A percentile compares a stretch with the other conserved stretches of the same genome.
These are phyloP conservation scores for Lota lota DNA, from an alignment of 2,113 vertebrate genomes.

Conservation along the genomic window DNA sequence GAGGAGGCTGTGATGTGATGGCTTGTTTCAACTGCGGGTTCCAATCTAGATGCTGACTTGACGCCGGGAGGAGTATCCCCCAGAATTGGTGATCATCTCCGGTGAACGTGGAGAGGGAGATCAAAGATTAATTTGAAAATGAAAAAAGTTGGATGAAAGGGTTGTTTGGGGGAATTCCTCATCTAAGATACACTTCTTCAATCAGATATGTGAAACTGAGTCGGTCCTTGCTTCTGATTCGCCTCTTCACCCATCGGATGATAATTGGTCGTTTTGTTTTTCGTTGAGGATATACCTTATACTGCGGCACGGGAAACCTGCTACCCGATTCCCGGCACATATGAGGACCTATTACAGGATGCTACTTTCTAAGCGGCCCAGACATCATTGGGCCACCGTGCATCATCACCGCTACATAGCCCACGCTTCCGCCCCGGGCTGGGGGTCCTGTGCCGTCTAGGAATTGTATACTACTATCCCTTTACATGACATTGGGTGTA, in stretches of 20 bases:
- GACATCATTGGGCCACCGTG: constrained; percentile 72
- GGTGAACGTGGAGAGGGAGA: too few relatives aligned
- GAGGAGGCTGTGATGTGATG: too few relatives aligned
- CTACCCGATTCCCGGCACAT: constrained; percentile 56
- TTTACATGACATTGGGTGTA: constrained; percentile 74
- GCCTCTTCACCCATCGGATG: constrained; percentile 44
- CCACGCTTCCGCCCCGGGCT: constrained; percentile 55
- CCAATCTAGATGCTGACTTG: background rate
- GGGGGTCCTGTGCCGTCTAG: constrained; percentile 67
- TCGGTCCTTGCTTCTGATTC: constrained; percentile 7
- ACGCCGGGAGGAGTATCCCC: background rate
- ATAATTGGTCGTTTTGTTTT: constrained; percentile 36
- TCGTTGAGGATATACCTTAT: constrained; percentile 49
- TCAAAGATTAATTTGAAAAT: too few relatives aligned
- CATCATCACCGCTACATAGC: constrained; percentile 60
- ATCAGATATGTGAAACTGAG: too few relatives aligned
- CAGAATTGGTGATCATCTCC: too few relatives aligned
- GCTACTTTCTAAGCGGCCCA: constrained; percentile 76
- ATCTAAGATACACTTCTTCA: too few relatives aligned
- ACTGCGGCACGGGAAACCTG: constrained; percentile 45
- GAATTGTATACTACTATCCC: constrained; percentile 41
- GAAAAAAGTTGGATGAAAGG: too few relatives aligned
- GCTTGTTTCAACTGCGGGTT: background rate
- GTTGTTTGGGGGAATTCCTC: too few relatives aligned
- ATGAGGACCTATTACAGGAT: constrained; percentile 74